phyloP scores from a whole-genome alignment of 2,797 vertebrate species.

The Tarsius wallacei region DNA sequence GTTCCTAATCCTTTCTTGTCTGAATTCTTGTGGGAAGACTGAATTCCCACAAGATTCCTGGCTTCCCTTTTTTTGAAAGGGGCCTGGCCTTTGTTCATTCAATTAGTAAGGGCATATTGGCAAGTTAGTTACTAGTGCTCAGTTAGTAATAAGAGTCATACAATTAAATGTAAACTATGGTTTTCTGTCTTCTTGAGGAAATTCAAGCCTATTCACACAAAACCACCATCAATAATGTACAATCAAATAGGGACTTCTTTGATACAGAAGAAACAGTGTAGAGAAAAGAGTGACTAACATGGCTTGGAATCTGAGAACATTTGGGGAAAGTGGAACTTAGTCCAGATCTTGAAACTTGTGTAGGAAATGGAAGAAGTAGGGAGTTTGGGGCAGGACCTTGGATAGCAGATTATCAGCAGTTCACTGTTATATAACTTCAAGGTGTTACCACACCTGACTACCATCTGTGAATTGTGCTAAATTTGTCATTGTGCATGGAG shows the following conservation, averaged over 20 bases:
- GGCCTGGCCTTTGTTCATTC: background rate
- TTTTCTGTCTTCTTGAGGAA: background rate
- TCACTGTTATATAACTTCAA: background rate
- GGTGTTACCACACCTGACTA: background rate
- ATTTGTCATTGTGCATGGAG: background rate
- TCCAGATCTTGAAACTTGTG: background rate
- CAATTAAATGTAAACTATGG: too few species aligned
- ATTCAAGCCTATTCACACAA: background rate
- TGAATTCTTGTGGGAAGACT: accelerated
- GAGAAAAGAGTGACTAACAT: background rate
- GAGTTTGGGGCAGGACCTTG: background rate
- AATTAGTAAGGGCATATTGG: background rate
- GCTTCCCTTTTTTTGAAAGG: background rate
- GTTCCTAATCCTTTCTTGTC: background rate
- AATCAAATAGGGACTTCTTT: background rate
- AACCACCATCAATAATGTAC: too few species aligned
- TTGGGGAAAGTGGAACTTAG: background rate
- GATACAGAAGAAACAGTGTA: background rate
- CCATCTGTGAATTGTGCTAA: background rate
- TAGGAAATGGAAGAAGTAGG: background rate
- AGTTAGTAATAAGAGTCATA: background rate
- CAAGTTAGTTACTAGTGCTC: background rate
- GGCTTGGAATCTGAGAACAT: background rate
- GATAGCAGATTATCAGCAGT: background rate
- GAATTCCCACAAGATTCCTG: background rate